These are phyloP conservation scores for Nymphalis urticae DNA, from an alignment of 2,888 invertebrate genomes.

Conservation along the genomic window DNA sequence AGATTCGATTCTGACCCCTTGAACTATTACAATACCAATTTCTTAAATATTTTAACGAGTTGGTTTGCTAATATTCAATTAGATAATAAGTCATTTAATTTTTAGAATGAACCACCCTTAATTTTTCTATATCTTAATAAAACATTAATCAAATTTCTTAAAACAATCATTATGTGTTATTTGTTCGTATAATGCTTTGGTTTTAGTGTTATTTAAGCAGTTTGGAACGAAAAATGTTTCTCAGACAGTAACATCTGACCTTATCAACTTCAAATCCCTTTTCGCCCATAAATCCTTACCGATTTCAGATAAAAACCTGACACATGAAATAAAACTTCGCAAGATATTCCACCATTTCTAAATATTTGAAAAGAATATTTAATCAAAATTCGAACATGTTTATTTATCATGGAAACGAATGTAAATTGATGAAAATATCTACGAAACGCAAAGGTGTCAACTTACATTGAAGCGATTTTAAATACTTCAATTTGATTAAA, in stretches of 20 bases:
- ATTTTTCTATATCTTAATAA: neutral
- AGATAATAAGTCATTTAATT: too few species aligned
- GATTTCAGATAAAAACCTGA: conserved; percentile 31
- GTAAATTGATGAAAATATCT: too few species aligned
- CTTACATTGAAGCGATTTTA: too few species aligned
- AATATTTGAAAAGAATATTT: neutral
- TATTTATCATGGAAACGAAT: too few species aligned
- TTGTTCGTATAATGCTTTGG: conserved; percentile 2
- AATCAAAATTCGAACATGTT: conserved; percentile 1
- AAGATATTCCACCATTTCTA: conserved; percentile 9
- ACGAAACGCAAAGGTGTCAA: too few species aligned
- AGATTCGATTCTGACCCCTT: too few species aligned
- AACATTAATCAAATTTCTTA: neutral
- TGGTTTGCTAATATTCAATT: too few species aligned
- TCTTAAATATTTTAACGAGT: neutral
- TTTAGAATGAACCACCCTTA: too few species aligned
- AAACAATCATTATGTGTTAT: neutral
- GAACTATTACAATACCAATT: neutral
- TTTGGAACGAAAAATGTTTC: conserved; percentile 29
- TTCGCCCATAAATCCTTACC: conserved; percentile 33
- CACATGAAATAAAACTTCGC: conserved; percentile 25
- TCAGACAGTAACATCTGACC: conserved; percentile 35
- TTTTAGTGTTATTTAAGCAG: conserved; percentile 15
- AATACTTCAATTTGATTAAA: too few species aligned
- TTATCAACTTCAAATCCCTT: conserved; percentile 30